Evolutionary conservation across 2,888 invertebrate species (phyloP).

Genomic region (Stenchaetothrips biformis): DNA sequence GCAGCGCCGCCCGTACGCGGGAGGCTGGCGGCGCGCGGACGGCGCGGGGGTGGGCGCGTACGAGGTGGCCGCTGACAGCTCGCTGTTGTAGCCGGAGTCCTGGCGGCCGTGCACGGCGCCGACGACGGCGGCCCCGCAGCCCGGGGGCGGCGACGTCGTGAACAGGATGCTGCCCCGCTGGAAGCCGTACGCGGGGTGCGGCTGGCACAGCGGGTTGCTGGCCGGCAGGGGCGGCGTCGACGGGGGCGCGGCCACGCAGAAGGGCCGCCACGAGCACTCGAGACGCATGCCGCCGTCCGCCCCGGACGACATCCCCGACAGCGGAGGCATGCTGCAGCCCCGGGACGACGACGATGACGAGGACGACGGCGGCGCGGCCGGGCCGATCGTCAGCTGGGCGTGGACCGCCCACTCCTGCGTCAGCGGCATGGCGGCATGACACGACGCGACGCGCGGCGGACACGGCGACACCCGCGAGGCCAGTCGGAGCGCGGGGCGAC

Average conservation of each 20-base stretch:
- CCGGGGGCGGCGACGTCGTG: constrained; percentile 49
- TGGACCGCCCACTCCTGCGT: constrained; percentile 63
- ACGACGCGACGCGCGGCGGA: not conserved
- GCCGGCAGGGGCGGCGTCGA: constrained; percentile 38
- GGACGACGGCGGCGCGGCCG: constrained; percentile 39
- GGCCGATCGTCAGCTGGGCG: constrained; percentile 62
- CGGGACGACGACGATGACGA: constrained; percentile 46
- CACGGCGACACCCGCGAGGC: not conserved
- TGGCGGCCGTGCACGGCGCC: constrained; percentile 37
- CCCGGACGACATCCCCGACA: not conserved
- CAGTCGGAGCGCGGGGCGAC: no score
- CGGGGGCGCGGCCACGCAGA: not conserved
- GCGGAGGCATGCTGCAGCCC: constrained; percentile 40
- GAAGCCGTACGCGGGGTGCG: constrained; percentile 45
- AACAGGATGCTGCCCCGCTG: constrained; percentile 53
- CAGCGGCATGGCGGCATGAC: constrained; percentile 35
- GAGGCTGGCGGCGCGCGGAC: constrained; percentile 43
- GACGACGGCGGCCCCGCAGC: constrained; percentile 34
- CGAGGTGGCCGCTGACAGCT: constrained; percentile 44
- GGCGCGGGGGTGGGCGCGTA: constrained; percentile 35
- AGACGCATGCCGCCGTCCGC: constrained; percentile 51
- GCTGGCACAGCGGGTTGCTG: constrained; percentile 36
- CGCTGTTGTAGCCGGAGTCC: constrained; percentile 55
- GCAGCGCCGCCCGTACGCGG: constrained; percentile 50
- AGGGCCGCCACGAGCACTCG: constrained; percentile 51